phyloP scores from a whole-genome alignment of 2,113 vertebrate genomes.

The Bombycilla garrulus region DNA sequence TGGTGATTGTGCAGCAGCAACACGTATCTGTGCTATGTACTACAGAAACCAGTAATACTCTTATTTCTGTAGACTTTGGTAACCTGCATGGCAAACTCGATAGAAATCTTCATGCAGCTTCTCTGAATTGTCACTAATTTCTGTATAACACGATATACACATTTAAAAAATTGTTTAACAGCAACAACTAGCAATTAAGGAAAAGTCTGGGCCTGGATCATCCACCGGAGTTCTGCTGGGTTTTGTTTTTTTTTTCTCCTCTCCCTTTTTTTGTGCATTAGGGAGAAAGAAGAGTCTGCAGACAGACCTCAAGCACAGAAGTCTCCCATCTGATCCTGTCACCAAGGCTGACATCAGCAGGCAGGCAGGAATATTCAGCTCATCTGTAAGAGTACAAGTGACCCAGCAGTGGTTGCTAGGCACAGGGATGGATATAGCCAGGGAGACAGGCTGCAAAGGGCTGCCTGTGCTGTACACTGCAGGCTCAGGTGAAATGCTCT shows the following conservation, averaged over 20 bases:
- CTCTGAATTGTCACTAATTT: not conserved
- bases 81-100: not conserved
- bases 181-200: not conserved
- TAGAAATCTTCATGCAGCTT: not conserved
- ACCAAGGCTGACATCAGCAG: not conserved
- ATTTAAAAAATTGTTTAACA: not conserved
- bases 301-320: not conserved
- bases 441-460: not conserved
- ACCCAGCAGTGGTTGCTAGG: slow-evolving; percentile 42
- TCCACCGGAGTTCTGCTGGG: not conserved
- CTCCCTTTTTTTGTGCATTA: not conserved
- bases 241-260: not conserved
- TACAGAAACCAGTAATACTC: not conserved
- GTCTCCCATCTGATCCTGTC: not conserved
- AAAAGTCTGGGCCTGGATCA: not conserved
- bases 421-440: slow-evolving; percentile 24
- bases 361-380: not conserved
- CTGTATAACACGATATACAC: not conserved
- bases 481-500: not conserved
- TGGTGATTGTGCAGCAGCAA: not conserved
- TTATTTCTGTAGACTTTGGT: not conserved
- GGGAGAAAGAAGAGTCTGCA: not conserved
- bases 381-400: not conserved
- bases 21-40: rapidly evolving
- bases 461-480: not conserved